Percentiles rank a stretch among this genome's conserved stretches.
Evolutionary conservation across 2,113 vertebrate genomes (phyloP).

Genomic region (Porphyrio hochstetteri): DNA sequence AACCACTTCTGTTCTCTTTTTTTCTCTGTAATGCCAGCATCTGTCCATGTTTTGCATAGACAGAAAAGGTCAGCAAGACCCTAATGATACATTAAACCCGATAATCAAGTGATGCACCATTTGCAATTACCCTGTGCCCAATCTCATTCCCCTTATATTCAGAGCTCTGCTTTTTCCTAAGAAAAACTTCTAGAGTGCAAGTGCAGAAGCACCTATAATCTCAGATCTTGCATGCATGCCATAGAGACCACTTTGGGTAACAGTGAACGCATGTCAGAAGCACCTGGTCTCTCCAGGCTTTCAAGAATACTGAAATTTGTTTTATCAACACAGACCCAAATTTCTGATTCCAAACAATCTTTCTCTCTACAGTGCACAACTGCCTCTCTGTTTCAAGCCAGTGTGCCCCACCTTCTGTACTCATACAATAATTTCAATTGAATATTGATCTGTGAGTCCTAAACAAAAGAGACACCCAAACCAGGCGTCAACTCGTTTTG

Average conservation of each 20-base stretch:
- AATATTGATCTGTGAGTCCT: background rate
- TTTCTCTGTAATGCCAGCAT: conserved; percentile 27
- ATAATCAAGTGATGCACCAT: background rate
- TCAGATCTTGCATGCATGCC: background rate
- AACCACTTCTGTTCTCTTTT: conserved; percentile 16
- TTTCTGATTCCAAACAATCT: background rate
- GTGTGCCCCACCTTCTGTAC: background rate
- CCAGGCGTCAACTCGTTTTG: background rate
- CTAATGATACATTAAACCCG: background rate
- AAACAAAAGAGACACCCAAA: conserved; percentile 4
- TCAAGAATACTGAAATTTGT: background rate
- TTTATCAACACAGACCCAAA: background rate
- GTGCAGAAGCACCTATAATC: background rate
- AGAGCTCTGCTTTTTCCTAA: background rate
- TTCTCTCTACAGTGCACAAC: background rate
- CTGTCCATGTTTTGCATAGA: background rate
- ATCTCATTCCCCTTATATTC: background rate
- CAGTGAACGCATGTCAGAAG: background rate
- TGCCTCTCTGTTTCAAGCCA: background rate
- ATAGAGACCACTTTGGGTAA: background rate
- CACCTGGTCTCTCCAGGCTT: background rate
- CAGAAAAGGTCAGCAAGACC: conserved; percentile 15
- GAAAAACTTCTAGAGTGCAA: background rate
- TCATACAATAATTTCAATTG: background rate
- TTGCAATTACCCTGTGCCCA: background rate